Evolutionary conservation across 2,888 invertebrate genomes (phyloP), one percentile per base, ranked within the genome.

Genomic region (Oeneis ivallda): DNA sequence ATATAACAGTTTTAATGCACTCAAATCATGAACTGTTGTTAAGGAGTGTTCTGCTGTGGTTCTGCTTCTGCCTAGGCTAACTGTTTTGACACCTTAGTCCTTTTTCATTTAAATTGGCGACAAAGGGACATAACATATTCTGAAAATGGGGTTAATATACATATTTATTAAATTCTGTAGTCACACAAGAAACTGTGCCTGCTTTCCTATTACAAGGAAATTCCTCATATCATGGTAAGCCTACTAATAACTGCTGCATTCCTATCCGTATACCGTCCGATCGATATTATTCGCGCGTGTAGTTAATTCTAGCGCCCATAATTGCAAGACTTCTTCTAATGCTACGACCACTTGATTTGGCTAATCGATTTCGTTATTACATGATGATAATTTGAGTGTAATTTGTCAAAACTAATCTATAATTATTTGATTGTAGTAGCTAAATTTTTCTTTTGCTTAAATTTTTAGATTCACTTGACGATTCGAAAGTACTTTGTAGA

Each of bases 231-330:
- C 49, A 47, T 60, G 59, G 50, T 37, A 3, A 49, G 0, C 59
- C 52, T 61, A 59, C 37, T 76, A 74, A 61, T 86, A 85, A 86
- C 84, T 80, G 84, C 87, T 83, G 81, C 83, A 81, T 81, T 79
- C 76, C 74, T 74, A 76, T 72, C 72, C 72, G n/a, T n/a, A n/a
- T 45, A 49, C 11, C 10, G 57, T 68, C 56, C n/a, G 63, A 52
- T 47, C 61, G 57, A 19, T 60, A 57, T 68, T 66, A 64, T 54
- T 64, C 57, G 50, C 57, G 66, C 66, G 66, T 64, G 63, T 66
- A 50, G 45, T 58, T 62, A 50, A 52, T 58, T 62, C 65, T 13
- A 62, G 50, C 66, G 41, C 50, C 63, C 26, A 45, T 64, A 66
- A 59, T 61, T 57, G 57, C 54, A 61, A 49, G 52, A 61, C 45